Percentiles rank a stretch among this genome's conserved stretches.
These are phyloP conservation scores for Heteropelma amictum DNA, from an alignment of 2,888 invertebrate genomes.

Conservation along the genomic window DNA sequence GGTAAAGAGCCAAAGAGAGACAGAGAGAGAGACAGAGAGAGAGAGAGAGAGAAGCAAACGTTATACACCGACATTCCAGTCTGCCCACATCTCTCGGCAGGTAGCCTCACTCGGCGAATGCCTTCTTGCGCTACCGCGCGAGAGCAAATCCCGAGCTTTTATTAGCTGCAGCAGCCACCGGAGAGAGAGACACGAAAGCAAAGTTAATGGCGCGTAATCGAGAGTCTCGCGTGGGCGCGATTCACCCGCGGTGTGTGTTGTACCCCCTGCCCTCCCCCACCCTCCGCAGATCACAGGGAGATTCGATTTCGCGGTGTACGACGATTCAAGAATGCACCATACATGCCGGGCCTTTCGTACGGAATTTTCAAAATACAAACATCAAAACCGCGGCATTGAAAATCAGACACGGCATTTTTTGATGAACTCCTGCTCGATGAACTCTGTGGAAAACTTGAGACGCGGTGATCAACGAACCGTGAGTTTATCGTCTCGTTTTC, in stretches of 20 bases:
- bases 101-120: constrained; percentile 60
- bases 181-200: constrained; percentile 43
- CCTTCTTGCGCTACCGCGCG: constrained; percentile 45
- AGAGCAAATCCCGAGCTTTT: constrained; percentile 33
- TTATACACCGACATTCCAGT: constrained; percentile 60
- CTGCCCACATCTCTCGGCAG: constrained; percentile 65
- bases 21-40: constrained; percentile 8
- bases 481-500: too few relatives aligned
- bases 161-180: constrained; percentile 30
- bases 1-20: too few relatives aligned
- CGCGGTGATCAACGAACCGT: too few relatives aligned
- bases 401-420: too few relatives aligned
- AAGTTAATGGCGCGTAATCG: constrained; percentile 62
- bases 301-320: constrained; percentile 14
- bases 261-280: not conserved
- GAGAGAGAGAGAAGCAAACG: constrained; percentile 23
- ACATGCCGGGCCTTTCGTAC: not conserved
- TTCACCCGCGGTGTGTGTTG: constrained; percentile 42
- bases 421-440: too few relatives aligned
- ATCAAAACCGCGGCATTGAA: not conserved
- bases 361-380: not conserved
- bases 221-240: constrained; percentile 59
- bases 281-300: not conserved
- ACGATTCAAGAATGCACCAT: not conserved
- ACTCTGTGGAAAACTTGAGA: too few relatives aligned